phyloP scores from a whole-genome alignment of 2,888 invertebrate genomes.

The Acronicta leporina region DNA sequence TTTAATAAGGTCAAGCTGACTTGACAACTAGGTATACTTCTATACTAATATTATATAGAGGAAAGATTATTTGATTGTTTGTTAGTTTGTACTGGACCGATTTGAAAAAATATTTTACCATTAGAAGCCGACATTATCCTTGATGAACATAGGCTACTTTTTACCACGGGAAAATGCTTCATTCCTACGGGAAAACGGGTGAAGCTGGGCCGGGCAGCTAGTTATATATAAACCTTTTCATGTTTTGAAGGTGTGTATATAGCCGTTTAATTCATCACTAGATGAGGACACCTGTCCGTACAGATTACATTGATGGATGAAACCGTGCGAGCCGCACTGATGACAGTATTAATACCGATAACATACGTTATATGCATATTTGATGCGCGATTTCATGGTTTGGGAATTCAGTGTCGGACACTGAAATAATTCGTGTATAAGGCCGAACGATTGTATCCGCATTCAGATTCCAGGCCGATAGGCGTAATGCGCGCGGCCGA shows the following conservation, averaged over 20 bases:
- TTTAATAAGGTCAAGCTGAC: neutral
- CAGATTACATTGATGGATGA: constrained; percentile 42
- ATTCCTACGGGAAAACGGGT: too few relatives aligned
- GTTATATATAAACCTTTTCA: constrained; percentile 4
- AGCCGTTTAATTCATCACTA: constrained; percentile 37
- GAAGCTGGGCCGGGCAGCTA: too few relatives aligned
- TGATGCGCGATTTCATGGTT: constrained; percentile 69
- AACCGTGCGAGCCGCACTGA: constrained; percentile 28
- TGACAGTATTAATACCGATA: constrained; percentile 52
- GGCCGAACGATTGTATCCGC: constrained; percentile 73
- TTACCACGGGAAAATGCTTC: too few relatives aligned
- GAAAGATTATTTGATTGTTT: too few relatives aligned
- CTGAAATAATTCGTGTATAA: constrained; percentile 74
- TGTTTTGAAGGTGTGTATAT: constrained; percentile 13
- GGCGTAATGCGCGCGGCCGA: constrained; percentile 58
- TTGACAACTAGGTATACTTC: too few relatives aligned
- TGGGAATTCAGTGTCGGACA: constrained; percentile 68
- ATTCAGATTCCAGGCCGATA: constrained; percentile 68
- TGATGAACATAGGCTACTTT: too few relatives aligned
- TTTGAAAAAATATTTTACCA: too few relatives aligned
- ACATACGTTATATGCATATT: constrained; percentile 62
- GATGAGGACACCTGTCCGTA: constrained; percentile 21
- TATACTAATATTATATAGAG: too few relatives aligned
- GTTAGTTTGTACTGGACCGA: too few relatives aligned
- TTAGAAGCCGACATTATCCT: too few relatives aligned